Percentiles rank a stretch among this genome's conserved stretches.
These are phyloP conservation scores for Sebastes itinus DNA, from an alignment of 2,797 vertebrate genomes.

Conservation along the genomic window DNA sequence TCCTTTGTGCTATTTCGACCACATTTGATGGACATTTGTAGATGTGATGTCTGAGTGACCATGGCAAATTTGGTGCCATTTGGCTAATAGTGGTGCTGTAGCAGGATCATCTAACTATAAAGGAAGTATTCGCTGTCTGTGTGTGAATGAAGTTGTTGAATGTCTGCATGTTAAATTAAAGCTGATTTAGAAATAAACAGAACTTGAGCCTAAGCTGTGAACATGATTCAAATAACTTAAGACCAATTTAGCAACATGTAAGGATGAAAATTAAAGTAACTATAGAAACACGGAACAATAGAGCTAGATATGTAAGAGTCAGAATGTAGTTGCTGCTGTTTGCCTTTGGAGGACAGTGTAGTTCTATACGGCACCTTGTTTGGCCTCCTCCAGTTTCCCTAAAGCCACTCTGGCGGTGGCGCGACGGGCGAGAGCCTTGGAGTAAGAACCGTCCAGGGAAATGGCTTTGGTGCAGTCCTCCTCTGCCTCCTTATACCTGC, in stretches of 20 bases:
- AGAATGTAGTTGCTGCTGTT: not conserved
- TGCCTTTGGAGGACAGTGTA: not conserved
- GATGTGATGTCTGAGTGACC: too few species aligned
- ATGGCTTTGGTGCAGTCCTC: slow-evolving; percentile 91
- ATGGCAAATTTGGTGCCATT: too few species aligned
- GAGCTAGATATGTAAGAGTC: not conserved
- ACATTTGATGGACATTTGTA: too few species aligned
- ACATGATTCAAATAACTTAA: not conserved
- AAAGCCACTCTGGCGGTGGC: slow-evolving; percentile 90
- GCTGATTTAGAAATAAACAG: too few species aligned
- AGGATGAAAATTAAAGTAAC: not conserved
- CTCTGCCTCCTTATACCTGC: slow-evolving; percentile 92
- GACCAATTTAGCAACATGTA: not conserved
- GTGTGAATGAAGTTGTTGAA: too few species aligned
- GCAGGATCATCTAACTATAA: too few species aligned
- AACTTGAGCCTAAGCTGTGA: not conserved
- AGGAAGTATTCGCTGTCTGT: too few species aligned
- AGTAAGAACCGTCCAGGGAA: slow-evolving; percentile 88
- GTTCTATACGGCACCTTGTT: slow-evolving; percentile 81
- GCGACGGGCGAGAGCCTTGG: slow-evolving; percentile 94
- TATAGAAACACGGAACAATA: fast-evolving
- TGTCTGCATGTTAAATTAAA: too few species aligned
- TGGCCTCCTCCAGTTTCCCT: slow-evolving; percentile 87
- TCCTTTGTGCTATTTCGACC: too few species aligned
- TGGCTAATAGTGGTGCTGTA: too few species aligned